Evolutionary conservation across 2,113 vertebrate species (phyloP).

Genomic region (Tenrec ecaudatus): DNA sequence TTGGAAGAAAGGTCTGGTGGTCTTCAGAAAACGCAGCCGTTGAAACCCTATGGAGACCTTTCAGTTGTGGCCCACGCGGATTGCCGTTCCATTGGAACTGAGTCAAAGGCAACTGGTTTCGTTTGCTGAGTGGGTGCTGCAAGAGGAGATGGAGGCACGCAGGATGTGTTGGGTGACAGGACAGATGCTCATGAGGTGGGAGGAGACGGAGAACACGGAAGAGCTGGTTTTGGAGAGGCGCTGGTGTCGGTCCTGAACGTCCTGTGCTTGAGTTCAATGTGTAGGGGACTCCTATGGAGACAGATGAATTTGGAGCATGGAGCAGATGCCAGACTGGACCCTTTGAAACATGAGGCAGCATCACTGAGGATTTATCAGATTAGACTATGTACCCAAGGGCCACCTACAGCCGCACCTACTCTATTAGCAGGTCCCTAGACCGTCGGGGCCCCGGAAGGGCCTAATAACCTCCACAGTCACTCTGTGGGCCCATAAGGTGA

Average conservation of each 20-base stretch:
- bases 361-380: neutral
- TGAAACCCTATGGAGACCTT: neutral
- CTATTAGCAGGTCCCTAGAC: neutral
- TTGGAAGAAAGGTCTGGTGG: neutral
- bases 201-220: neutral
- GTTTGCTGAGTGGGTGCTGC: neutral
- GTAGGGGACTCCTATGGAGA: neutral
- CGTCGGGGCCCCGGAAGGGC: neutral
- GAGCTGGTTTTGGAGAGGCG: neutral
- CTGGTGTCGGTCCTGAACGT: neutral
- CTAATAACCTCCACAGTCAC: neutral
- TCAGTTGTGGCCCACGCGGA: neutral
- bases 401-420: too few relatives aligned
- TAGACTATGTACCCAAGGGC: neutral
- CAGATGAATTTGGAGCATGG: neutral
- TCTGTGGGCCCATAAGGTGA: neutral
- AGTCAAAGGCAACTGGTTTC: neutral
- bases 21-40: neutral
- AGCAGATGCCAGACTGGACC: neutral
- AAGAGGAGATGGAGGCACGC: neutral
- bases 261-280: neutral
- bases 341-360: neutral
- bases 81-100: neutral
- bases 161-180: neutral
- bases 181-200: too few relatives aligned